These are phyloP conservation scores for Potamilus streckersoni DNA, from an alignment of 1,140 invertebrate species.

Conservation along the genomic window DNA sequence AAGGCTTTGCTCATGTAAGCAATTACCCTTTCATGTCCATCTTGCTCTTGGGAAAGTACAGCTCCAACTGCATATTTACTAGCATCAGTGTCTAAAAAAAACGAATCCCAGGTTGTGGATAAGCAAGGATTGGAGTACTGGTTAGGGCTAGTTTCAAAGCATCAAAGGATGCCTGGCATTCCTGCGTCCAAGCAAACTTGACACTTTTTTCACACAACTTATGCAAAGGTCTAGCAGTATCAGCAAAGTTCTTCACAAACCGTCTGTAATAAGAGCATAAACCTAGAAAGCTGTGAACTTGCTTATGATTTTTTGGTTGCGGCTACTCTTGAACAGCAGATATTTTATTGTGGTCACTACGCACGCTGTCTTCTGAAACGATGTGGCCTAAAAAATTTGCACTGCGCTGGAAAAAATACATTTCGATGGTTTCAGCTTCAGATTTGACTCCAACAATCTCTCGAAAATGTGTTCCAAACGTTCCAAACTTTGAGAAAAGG, in stretches of 20 bases:
- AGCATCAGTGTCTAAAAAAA: slow-evolving; percentile 24
- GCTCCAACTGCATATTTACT: too few relatives aligned
- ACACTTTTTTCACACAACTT: slow-evolving; percentile 4
- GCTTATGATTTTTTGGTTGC: slow-evolving; percentile 13
- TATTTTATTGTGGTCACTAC: slow-evolving; percentile 8
- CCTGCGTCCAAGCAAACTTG: slow-evolving; percentile 7
- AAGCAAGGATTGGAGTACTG: slow-evolving; percentile 20
- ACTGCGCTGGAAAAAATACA: slow-evolving; percentile 33
- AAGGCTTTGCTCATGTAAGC: too few relatives aligned
- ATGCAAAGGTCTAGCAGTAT: too few relatives aligned
- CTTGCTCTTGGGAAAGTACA: too few relatives aligned
- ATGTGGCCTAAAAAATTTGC: slow-evolving; percentile 7
- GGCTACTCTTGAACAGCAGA: too few relatives aligned
- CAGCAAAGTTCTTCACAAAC: slow-evolving; percentile 16
- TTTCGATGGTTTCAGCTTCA: slow-evolving; percentile 27
- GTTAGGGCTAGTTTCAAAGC: too few relatives aligned
- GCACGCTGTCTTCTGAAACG: too few relatives aligned
- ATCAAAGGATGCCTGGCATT: too few relatives aligned
- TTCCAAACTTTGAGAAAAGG: background rate
- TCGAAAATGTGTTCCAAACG: slow-evolving; percentile 25
- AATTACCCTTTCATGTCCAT: too few relatives aligned
- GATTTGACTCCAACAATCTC: slow-evolving; percentile 11
- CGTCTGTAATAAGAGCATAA: slow-evolving; percentile 18
- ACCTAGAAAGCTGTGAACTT: slow-evolving; percentile 30
- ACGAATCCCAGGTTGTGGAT: slow-evolving; percentile 12